Evolutionary conservation across 2,888 invertebrate species (phyloP).

Genomic region (Cotesia congregata): DNA sequence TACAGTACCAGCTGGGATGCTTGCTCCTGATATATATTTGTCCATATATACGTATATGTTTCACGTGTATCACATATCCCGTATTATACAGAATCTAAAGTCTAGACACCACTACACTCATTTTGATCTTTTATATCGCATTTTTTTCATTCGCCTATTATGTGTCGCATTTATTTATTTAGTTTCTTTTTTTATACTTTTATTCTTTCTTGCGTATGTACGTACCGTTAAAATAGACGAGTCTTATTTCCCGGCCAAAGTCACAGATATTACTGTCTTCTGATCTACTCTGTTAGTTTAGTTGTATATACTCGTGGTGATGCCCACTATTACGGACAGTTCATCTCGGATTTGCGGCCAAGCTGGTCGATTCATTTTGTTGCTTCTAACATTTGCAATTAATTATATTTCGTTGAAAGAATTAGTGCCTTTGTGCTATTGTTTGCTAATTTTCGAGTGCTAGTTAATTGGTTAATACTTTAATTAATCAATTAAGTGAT

Average conservation of each 20-base stretch:
- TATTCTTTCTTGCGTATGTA: constrained; percentile 22
- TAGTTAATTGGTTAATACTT: not conserved
- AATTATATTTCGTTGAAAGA: not conserved
- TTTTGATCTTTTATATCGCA: not conserved
- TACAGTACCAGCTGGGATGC: constrained; percentile 8
- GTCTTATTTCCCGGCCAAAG: constrained; percentile 63
- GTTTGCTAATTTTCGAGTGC: not conserved
- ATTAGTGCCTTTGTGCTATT: not conserved
- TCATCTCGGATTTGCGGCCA: constrained; percentile 59
- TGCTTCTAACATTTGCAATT: not conserved
- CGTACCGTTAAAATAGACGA: constrained; percentile 66
- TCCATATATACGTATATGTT: not conserved
- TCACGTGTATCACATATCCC: not conserved
- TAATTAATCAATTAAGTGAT: not conserved
- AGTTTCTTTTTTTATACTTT: constrained; percentile 49
- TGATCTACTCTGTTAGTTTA: constrained; percentile 46
- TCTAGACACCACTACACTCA: not conserved
- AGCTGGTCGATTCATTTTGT: constrained; percentile 49
- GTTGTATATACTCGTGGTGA: constrained; percentile 1
- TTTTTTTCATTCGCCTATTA: constrained; percentile 6
- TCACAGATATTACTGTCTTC: constrained; percentile 60
- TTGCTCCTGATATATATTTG: not conserved
- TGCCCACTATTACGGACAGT: constrained; percentile 50
- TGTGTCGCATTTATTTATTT: constrained; percentile 22
- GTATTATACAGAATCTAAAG: not conserved